Conservation (phyloP, 2,113 vertebrate genomes). For the Athene noctua region DNA sequence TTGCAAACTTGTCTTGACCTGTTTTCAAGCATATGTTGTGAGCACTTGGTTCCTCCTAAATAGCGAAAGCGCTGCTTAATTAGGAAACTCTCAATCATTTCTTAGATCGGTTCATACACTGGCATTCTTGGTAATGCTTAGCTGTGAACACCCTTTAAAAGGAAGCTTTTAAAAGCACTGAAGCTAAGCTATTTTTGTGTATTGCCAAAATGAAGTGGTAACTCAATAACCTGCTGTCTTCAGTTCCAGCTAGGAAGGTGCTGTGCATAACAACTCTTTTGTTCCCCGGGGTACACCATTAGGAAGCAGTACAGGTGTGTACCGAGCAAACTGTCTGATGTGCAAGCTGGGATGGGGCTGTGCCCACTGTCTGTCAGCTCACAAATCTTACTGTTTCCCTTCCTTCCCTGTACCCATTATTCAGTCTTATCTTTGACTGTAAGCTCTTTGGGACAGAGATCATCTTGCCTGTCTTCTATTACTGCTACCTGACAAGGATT, state of each 20-base stretch:
- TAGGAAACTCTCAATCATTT: constrained; percentile 72
- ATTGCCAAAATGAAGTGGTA: not conserved
- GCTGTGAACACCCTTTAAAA: constrained; percentile 69
- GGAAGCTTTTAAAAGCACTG: constrained; percentile 49
- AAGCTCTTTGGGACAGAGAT: not conserved
- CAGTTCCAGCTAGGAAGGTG: not conserved
- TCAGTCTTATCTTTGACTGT: not conserved
- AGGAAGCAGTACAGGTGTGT: not conserved
- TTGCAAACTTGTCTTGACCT: constrained; percentile 76
- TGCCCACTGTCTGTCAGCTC: not conserved
- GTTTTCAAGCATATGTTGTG: constrained; percentile 70
- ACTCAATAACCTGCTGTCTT: not conserved
- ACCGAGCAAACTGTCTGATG: not conserved
- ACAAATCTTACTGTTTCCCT: not conserved
- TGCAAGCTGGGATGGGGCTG: not conserved
- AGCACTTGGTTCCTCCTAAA: constrained; percentile 67
- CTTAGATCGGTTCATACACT: constrained; percentile 56
- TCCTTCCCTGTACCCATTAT: not conserved
- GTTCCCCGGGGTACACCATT: not conserved
- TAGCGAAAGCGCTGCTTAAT: constrained; percentile 74
- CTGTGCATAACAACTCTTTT: not conserved
- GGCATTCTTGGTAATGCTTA: constrained; percentile 60
- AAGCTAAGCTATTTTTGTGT: constrained; percentile 18
- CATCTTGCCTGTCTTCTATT: not conserved
- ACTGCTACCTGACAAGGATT: not conserved